Percentiles rank a stretch among this genome's conserved stretches.
Evolutionary conservation across 2,113 vertebrate genomes (phyloP).

Genomic region (Dryoscopus gambensis): DNA sequence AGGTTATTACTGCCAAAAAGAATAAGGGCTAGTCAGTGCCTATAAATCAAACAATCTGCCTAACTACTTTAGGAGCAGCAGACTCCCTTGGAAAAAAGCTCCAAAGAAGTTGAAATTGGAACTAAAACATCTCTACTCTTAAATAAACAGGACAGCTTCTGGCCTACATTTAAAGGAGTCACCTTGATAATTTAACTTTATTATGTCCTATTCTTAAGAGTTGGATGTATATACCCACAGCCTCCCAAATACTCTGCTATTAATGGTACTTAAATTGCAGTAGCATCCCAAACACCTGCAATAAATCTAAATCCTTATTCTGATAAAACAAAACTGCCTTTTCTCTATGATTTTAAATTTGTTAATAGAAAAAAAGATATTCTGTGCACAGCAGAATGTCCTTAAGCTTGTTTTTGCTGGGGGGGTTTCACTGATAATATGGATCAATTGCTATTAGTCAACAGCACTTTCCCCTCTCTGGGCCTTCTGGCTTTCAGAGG

Average conservation of each 20-base stretch:
- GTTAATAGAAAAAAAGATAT: neutral
- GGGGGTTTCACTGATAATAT: neutral
- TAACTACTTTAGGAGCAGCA: conserved; percentile 21
- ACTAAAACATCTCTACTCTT: neutral
- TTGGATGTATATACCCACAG: neutral
- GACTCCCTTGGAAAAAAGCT: neutral
- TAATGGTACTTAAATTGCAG: neutral
- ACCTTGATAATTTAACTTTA: neutral
- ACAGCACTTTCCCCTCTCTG: rapidly evolving
- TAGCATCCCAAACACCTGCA: neutral
- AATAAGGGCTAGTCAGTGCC: neutral
- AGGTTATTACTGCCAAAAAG: conserved; percentile 26
- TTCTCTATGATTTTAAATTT: neutral
- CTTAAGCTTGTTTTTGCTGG: neutral
- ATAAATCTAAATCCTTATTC: neutral
- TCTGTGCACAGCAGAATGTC: neutral
- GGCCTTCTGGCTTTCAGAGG: neutral
- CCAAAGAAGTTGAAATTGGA: neutral
- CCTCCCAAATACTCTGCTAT: neutral
- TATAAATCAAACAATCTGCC: conserved; percentile 21
- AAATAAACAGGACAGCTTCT: neutral
- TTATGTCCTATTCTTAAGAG: neutral
- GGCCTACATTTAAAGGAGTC: neutral
- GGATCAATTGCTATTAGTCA: neutral
- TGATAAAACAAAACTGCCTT: neutral